These are phyloP conservation scores for Gnathonemus echidnorhynchus DNA, from an alignment of 2,113 vertebrate species.

Conservation along the genomic window DNA sequence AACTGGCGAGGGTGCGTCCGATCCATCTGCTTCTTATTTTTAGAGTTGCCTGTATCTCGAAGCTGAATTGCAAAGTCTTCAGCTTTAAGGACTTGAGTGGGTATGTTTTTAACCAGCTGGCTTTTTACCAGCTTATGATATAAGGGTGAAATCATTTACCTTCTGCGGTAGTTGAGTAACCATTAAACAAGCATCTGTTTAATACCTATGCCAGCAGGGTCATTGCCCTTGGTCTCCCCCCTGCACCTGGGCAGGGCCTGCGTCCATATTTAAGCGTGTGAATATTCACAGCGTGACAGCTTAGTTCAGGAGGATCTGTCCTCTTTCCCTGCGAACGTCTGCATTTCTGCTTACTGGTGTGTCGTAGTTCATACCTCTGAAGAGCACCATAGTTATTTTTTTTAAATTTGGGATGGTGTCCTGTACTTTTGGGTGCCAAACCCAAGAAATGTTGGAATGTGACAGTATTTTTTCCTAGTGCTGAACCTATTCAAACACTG, in stretches of 20 bases:
- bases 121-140: not conserved
- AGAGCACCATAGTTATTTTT: constrained; percentile 37
- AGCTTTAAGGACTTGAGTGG: not conserved
- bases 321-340: constrained; percentile 39
- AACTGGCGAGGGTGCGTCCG: not conserved
- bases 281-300: not conserved
- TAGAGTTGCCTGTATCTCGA: not conserved
- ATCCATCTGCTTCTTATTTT: not conserved
- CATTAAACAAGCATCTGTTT: not conserved
- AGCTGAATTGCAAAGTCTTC: not conserved
- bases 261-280: not conserved
- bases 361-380: constrained; percentile 33
- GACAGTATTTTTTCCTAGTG: constrained; percentile 15
- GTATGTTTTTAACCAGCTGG: not conserved
- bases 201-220: not conserved
- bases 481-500: not conserved
- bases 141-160: not conserved
- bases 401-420: not conserved
- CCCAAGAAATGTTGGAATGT: not conserved
- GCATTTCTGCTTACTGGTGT: constrained; percentile 41
- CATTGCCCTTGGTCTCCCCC: not conserved
- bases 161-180: not conserved
- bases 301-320: not conserved
- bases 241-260: not conserved
- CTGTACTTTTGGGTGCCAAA: not conserved